A percentile compares a stretch with the other conserved stretches of the same genome.
phyloP scores from a whole-genome alignment of 1,140 invertebrate species.

The Cydia pomonella region DNA sequence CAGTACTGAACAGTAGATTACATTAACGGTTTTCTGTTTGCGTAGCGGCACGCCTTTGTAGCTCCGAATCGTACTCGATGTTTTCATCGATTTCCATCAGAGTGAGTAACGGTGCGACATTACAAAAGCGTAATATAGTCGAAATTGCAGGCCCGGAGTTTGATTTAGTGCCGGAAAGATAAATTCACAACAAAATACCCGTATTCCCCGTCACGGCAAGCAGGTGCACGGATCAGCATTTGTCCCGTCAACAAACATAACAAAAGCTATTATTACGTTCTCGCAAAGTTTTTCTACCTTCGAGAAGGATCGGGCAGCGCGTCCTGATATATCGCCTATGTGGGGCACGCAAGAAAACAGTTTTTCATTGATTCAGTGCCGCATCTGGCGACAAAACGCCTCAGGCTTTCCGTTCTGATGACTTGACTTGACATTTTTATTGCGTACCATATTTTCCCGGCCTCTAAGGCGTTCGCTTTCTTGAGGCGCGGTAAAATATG shows the following conservation, averaged over 20 bases:
- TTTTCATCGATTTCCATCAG: slow-evolving; percentile 23
- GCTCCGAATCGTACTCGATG: not conserved
- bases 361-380: slow-evolving; percentile 79
- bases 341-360: slow-evolving; percentile 74
- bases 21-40: not conserved
- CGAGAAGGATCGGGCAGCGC: slow-evolving; percentile 40
- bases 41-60: slow-evolving; percentile 1
- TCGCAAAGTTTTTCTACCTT: slow-evolving; percentile 52
- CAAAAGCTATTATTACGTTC: slow-evolving; percentile 62
- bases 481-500: slow-evolving; percentile 71
- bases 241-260: slow-evolving; percentile 65
- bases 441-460: slow-evolving; percentile 73
- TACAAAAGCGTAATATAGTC: slow-evolving; percentile 10
- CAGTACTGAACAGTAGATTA: not conserved
- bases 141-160: not conserved
- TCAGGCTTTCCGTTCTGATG: slow-evolving; percentile 77
- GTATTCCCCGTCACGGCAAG: slow-evolving; percentile 56
- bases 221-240: slow-evolving; percentile 67
- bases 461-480: slow-evolving; percentile 72
- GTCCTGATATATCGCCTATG: slow-evolving; percentile 66
- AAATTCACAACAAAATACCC: slow-evolving; percentile 45
- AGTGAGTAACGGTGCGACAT: slow-evolving; percentile 1
- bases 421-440: slow-evolving; percentile 81
- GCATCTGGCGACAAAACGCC: slow-evolving; percentile 77
- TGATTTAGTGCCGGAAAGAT: slow-evolving; percentile 33